Percentiles rank a stretch among this genome's conserved stretches.
Evolutionary conservation across 2,113 vertebrate species (phyloP).

Genomic region (Pan paniscus): DNA sequence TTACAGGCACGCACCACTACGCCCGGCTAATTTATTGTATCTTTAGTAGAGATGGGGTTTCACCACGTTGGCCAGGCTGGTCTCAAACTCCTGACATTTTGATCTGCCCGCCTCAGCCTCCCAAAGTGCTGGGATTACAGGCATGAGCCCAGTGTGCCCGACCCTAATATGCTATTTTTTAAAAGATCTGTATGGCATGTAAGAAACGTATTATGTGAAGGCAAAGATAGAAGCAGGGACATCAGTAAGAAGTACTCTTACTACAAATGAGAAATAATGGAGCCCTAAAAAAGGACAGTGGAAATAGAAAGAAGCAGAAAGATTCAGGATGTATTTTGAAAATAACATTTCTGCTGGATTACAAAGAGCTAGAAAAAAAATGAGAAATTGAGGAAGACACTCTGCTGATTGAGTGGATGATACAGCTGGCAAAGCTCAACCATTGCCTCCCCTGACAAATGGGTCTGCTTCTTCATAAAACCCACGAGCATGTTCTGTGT

Average conservation of each 20-base stretch:
- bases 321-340: background rate
- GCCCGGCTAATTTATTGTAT: no score
- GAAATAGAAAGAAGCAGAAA: background rate
- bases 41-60: no score
- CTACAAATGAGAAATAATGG: background rate
- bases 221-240: background rate
- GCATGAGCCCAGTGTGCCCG: no score
- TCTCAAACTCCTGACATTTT: no score
- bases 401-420: background rate
- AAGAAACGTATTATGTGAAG: background rate
- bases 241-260: background rate
- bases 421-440: background rate
- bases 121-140: no score
- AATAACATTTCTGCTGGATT: background rate
- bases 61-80: no score
- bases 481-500: fast-evolving
- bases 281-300: background rate
- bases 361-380: background rate
- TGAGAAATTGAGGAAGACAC: background rate
- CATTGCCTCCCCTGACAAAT: background rate
- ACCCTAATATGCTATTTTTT: background rate
- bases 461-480: background rate
- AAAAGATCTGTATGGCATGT: background rate
- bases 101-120: no score
- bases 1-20: no score